Percentiles rank a stretch among this genome's conserved stretches.
Conservation (phyloP, 2,888 invertebrate species). For the Chaitophorus viminalis region DNA sequence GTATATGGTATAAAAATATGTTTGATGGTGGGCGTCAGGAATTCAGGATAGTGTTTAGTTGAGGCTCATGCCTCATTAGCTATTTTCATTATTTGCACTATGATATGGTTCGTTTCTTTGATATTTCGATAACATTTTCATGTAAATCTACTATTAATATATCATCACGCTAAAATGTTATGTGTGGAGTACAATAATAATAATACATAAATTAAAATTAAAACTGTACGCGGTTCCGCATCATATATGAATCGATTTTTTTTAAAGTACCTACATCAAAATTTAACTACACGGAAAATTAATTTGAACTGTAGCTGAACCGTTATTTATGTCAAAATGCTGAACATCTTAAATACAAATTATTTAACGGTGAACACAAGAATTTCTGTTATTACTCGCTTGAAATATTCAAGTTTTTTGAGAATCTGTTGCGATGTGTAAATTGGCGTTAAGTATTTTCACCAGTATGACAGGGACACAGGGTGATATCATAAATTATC, state of each 20-base stretch:
- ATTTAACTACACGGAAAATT: constrained; percentile 37
- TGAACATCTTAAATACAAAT: constrained; percentile 1
- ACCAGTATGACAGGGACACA: constrained; percentile 25
- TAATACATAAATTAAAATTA: background rate
- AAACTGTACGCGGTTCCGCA: background rate
- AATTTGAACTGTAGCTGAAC: background rate
- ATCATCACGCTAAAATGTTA: constrained; percentile 1
- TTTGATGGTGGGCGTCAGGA: constrained; percentile 16
- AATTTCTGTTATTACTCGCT: constrained; percentile 44
- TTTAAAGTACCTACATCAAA: constrained; percentile 8
- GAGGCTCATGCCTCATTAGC: constrained; percentile 37
- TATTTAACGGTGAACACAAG: background rate
- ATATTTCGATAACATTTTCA: background rate
- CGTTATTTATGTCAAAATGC: background rate
- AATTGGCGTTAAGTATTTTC: constrained; percentile 49
- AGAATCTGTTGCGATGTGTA: background rate
- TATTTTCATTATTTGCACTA: constrained; percentile 33
- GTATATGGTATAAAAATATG: constrained; percentile 28
- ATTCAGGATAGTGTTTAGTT: constrained; percentile 22
- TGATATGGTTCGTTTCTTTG: background rate
- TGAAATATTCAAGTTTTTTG: constrained; percentile 35
- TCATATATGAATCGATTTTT: background rate
- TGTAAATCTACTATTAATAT: background rate
- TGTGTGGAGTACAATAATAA: background rate
- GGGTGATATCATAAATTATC: constrained; percentile 41